Percentiles rank a stretch among this genome's conserved stretches.
phyloP scores from a whole-genome alignment of 2,797 vertebrate genomes.

The Tamandua tetradactyla region DNA sequence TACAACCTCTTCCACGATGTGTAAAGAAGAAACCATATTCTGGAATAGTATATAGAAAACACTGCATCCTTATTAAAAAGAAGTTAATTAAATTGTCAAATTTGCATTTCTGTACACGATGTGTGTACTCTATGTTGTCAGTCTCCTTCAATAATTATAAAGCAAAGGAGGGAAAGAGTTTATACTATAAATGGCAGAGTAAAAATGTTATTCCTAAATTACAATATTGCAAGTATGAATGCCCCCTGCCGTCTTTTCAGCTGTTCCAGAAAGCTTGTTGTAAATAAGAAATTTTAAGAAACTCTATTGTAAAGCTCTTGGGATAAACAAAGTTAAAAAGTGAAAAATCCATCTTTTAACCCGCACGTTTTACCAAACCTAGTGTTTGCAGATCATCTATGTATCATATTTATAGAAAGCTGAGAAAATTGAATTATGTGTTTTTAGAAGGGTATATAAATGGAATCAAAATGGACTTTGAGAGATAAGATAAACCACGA shows the following conservation, averaged over 20 bases:
- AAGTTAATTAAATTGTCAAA: neutral
- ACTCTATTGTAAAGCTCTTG: neutral
- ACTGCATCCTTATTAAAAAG: neutral
- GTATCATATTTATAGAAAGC: neutral
- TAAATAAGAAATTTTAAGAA: neutral
- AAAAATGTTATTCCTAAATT: neutral
- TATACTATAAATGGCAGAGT: neutral
- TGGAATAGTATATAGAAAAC: neutral
- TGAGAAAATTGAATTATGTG: neutral
- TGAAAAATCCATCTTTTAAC: neutral
- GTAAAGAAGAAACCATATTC: neutral
- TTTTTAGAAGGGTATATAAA: slow-evolving; percentile 23
- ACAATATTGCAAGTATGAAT: neutral
- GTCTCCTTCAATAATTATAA: slow-evolving; percentile 11
- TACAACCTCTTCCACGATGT: neutral
- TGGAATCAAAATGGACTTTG: neutral
- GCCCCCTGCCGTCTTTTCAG: neutral
- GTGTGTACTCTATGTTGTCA: neutral
- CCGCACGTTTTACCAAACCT: neutral
- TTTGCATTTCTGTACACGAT: neutral
- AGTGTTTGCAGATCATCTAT: neutral
- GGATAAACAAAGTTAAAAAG: slow-evolving; percentile 18
- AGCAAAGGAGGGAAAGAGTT: neutral
- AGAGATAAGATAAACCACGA: neutral
- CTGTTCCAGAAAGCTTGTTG: neutral